Evolutionary conservation across 2,797 vertebrate genomes (phyloP).

Genomic region (Alcedo quadribrachys): DNA sequence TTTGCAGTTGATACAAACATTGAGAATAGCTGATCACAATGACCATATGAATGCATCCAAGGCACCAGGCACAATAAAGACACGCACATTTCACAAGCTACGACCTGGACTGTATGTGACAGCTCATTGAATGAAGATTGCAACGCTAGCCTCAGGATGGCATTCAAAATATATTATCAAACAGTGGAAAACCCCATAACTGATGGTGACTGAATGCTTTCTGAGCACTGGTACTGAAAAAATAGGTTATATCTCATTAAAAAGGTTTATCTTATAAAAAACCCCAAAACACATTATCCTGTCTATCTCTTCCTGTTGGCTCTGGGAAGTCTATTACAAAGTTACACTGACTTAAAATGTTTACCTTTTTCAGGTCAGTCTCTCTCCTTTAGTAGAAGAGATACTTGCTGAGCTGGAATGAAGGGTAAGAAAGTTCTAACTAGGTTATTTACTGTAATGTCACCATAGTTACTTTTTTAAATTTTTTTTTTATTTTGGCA

Average conservation of each 20-base stretch:
- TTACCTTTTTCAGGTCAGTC: background rate
- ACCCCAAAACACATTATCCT: background rate
- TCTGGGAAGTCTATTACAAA: background rate
- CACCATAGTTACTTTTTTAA: background rate
- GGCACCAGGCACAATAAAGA: background rate
- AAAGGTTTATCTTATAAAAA: no score
- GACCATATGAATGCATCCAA: background rate
- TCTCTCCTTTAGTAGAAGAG: background rate
- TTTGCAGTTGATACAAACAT: conserved; percentile 3
- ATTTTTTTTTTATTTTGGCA: background rate
- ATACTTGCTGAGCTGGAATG: background rate
- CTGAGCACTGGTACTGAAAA: no score
- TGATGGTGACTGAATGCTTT: no score
- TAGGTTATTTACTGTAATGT: background rate
- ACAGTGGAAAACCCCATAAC: background rate
- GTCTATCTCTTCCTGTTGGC: background rate
- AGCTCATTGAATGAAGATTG: background rate
- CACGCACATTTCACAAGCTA: background rate
- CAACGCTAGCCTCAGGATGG: background rate
- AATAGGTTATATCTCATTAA: no score
- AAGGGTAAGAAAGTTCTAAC: background rate
- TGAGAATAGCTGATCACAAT: background rate
- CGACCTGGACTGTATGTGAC: accelerated
- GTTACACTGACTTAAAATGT: background rate
- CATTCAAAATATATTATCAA: background rate